Evolutionary conservation across 2,113 vertebrate species (phyloP).

Genomic region (Cranoglanis bouderius): DNA sequence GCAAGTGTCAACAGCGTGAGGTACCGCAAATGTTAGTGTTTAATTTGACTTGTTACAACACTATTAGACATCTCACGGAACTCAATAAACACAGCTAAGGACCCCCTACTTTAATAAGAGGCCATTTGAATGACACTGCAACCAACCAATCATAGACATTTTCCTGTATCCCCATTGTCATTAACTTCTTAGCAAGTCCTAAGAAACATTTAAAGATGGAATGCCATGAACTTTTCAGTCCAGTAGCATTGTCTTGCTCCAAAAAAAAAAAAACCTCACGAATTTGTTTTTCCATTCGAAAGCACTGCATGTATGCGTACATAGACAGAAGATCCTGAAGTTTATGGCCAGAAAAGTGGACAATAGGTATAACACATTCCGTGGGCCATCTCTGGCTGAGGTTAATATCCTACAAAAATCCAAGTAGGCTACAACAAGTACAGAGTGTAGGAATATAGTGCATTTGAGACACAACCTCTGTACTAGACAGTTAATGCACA

Average conservation of each 20-base stretch:
- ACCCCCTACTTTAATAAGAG: not conserved
- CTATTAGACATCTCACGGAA: not conserved
- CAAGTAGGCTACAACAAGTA: not conserved
- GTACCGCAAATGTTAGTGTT: not conserved
- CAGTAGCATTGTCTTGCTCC: not conserved
- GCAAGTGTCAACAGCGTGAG: not conserved
- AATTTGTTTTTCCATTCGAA: no score
- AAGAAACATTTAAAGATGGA: not conserved
- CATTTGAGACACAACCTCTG: not conserved
- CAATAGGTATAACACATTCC: not conserved
- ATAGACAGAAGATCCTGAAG: not conserved
- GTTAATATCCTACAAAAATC: not conserved
- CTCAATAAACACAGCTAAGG: not conserved
- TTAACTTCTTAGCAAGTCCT: not conserved
- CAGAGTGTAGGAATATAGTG: not conserved
- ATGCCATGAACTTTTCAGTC: not conserved
- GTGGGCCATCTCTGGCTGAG: not conserved
- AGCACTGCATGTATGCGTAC: no score
- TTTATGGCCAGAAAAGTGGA: not conserved
- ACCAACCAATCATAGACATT: not conserved
- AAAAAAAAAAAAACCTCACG: not conserved
- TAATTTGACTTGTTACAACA: not conserved
- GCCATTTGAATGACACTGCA: not conserved
- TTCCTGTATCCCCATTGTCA: not conserved
- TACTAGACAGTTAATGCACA: not conserved